Base-by-base conservation (phyloP, 2,797 vertebrate species). In the Coilia nasus region DNA sequence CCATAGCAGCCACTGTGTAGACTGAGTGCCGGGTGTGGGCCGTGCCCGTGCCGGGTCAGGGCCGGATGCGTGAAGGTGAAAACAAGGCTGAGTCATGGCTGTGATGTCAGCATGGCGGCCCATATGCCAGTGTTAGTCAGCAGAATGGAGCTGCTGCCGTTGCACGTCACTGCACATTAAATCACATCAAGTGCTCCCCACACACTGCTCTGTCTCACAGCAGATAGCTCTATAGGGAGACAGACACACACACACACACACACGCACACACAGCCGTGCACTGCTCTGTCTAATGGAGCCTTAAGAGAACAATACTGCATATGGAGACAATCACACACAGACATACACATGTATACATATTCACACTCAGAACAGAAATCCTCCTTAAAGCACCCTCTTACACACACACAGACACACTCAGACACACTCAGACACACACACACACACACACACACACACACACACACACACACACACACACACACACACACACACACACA, bases 91-190 rank as follows among this genome's bases (percentile, higher is more conserved):
- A 75, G 71, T 78, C 71, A 78, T 44, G 71, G 35, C 31, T 5
- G 17, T 78, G 31, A 71, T 28, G 35, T 71, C 67, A 71, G 62
- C 23, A 28, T 28, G 28, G 28, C 3, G 57, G 57, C 17, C 57
- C 57, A 59, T 19, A 15, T 67, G 62, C 23, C 23, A 28, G 62
- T 11, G 62, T 28, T 14, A 28, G 62, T 67, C 35, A 21, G 71
- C 71, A 78, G 71, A 78, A 35, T 44, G 31, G 31, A 78, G 41
- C 71, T 44, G 35, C 41, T 44, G 14, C 71, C 71, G 19, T 15
- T 31, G 35, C 71, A 78, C 71, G 31, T 78, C 71, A 78, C 35
- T 10, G 35, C 71, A 78, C 71, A 78, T 78, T 78, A 78, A 78
- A 78, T 78, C 71, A 78, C 35, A 78, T 21, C 35, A 31, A 35